Evolutionary conservation across 2,797 vertebrate species (phyloP).

Genomic region (Coregonus suidteri): DNA sequence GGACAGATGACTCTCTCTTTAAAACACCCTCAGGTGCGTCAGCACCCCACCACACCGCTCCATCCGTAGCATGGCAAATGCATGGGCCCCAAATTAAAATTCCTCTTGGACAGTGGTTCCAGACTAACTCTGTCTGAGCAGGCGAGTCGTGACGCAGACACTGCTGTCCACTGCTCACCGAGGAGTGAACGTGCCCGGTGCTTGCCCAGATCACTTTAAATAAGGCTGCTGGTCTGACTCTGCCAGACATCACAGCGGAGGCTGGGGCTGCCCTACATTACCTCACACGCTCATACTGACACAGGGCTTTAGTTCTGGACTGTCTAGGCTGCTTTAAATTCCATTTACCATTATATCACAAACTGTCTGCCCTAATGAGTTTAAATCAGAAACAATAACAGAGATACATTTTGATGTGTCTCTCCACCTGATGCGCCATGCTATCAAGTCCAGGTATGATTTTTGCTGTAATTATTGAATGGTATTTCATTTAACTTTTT

Average conservation of each 20-base stretch:
- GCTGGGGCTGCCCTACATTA: background rate
- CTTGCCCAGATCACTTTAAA: slow-evolving; percentile 38
- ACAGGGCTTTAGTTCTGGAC: background rate
- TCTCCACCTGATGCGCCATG: too few relatives aligned
- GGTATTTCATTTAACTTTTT: too few relatives aligned
- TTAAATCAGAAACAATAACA: too few relatives aligned
- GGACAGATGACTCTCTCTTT: background rate
- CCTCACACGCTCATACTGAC: background rate
- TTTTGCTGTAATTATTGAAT: too few relatives aligned
- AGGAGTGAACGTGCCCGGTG: slow-evolving; percentile 6
- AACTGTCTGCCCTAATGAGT: too few relatives aligned
- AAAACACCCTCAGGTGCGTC: background rate
- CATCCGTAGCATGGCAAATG: slow-evolving; percentile 24
- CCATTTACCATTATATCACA: too few relatives aligned
- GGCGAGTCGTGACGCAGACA: slow-evolving; percentile 33
- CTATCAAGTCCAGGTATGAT: too few relatives aligned
- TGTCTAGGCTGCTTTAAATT: too few relatives aligned
- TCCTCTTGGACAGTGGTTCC: slow-evolving; percentile 36
- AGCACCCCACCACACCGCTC: background rate
- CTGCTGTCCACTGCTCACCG: slow-evolving; percentile 14
- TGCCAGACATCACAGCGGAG: background rate
- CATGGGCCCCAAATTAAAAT: slow-evolving; percentile 45
- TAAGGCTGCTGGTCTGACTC: slow-evolving; percentile 32
- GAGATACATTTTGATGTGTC: too few relatives aligned
- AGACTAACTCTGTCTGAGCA: slow-evolving; percentile 32